Evolutionary conservation across 2,888 invertebrate genomes (phyloP).

Genomic region (Rugalucina vietnamica): DNA sequence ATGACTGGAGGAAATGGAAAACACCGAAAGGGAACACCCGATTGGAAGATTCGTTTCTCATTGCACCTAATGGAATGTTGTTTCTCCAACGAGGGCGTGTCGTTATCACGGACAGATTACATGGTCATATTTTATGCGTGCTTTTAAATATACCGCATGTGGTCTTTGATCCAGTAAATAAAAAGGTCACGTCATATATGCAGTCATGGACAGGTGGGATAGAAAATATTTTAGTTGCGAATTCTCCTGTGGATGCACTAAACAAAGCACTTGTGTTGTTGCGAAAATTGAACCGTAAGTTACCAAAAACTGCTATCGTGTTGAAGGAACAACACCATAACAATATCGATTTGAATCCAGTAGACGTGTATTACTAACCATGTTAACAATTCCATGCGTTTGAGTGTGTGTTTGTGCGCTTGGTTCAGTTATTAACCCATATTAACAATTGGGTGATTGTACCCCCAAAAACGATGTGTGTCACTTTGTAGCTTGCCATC

Average conservation of each 20-base stretch:
- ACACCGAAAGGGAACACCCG: not conserved
- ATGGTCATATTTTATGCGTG: not conserved
- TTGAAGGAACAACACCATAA: no score
- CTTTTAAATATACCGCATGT: not conserved
- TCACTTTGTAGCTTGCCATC: no score
- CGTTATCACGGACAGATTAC: not conserved
- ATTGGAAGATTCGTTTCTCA: not conserved
- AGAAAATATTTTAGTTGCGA: not conserved
- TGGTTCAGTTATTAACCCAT: no score
- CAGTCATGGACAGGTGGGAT: not conserved
- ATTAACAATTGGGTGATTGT: no score
- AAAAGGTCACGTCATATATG: not conserved
- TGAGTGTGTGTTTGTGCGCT: no score
- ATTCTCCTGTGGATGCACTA: not conserved
- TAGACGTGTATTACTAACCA: no score
- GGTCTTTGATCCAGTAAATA: not conserved
- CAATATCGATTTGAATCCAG: no score
- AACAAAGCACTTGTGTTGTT: not conserved
- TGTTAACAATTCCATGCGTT: no score
- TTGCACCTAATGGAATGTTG: not conserved
- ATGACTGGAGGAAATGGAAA: not conserved
- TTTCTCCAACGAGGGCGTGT: not conserved
- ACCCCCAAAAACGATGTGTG: no score
- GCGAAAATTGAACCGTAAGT: not conserved
- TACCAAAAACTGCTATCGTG: no score